Base-by-base conservation (phyloP, 2,797 vertebrate genomes). In the Catharus ustulatus region DNA sequence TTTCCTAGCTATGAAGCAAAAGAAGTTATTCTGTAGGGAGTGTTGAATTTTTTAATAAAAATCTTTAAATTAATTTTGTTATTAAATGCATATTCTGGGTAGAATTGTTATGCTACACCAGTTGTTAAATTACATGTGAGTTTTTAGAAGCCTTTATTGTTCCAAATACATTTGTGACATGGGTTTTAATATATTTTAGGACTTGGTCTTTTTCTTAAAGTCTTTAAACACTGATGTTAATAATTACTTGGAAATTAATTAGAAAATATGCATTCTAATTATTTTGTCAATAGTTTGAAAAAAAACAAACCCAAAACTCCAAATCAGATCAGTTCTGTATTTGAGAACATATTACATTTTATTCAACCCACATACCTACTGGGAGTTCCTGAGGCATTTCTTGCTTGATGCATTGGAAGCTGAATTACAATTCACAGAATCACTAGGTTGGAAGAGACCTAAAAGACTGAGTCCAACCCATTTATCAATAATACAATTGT, bases 261-360 rank as follows among this genome's bases (percentile, higher is more conserved):
- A 49, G 17, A 54, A 88, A 91, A 67, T 17, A 58, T 54, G 5
- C 12, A 57, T 90, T 74, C 20, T 55, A 87, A 89, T 34, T 48
- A 68, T 48, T 91, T 91, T 72, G 11, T 21, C 29, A 80, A 27
- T 48, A 64, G 18, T 38, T 55, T 69, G n/a, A 15, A 48, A 73
- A 59, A 52, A 45, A 73, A 45, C n/a, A 49, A 16, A 0, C 0
- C 40, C 36, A 34, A 34, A 49, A 13, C 1, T 38, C 5, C 42
- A 62, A 48, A 55, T n/a, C 18, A 36, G 48, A 36, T 11, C 9
- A 34, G 29, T 64, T 84, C 34, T 78, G 8, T 68, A 32, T 75
- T 55, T 89, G 26, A 84, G 23, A 86, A 72, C 2, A 49, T 27
- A 45, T 16, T 57, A 43, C 16, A 38, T 75, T 79, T 78, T 57